These are phyloP conservation scores for Idaea aversata DNA, from an alignment of 2,888 invertebrate species.

Conservation along the genomic window DNA sequence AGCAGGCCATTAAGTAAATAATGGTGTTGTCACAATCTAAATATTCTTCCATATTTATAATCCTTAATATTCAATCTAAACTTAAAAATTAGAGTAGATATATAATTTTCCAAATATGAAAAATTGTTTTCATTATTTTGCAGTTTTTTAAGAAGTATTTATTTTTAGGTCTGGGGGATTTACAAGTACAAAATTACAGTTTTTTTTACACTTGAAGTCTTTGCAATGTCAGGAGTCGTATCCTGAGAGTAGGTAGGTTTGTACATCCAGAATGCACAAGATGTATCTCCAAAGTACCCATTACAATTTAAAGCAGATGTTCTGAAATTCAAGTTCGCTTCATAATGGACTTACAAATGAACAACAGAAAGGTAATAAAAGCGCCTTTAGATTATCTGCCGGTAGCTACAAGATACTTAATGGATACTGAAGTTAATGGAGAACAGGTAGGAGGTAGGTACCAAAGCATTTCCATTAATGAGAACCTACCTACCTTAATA, in stretches of 20 bases:
- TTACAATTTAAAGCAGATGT: neutral
- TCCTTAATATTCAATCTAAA: no score
- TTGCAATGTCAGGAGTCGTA: no score
- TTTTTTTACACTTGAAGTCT: no score
- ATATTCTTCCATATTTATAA: no score
- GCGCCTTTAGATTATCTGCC: neutral
- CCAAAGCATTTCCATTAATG: neutral
- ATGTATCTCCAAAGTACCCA: neutral
- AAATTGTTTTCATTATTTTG: no score
- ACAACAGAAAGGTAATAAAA: slow-evolving; percentile 1
- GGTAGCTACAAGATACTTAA: neutral
- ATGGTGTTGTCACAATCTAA: no score
- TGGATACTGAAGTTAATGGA: neutral
- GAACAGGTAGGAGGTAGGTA: neutral
- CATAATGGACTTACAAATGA: neutral
- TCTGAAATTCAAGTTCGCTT: neutral
- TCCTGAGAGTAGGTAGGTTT: neutral
- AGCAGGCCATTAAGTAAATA: no score
- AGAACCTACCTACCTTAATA: slow-evolving; percentile 17
- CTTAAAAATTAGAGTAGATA: no score
- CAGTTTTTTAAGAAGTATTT: no score
- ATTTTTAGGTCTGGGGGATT: no score
- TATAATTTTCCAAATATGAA: no score
- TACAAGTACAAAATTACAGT: no score
- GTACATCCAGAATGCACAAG: neutral